Evolutionary conservation across 2,888 invertebrate genomes (phyloP).

Genomic region (Agrotis puta): DNA sequence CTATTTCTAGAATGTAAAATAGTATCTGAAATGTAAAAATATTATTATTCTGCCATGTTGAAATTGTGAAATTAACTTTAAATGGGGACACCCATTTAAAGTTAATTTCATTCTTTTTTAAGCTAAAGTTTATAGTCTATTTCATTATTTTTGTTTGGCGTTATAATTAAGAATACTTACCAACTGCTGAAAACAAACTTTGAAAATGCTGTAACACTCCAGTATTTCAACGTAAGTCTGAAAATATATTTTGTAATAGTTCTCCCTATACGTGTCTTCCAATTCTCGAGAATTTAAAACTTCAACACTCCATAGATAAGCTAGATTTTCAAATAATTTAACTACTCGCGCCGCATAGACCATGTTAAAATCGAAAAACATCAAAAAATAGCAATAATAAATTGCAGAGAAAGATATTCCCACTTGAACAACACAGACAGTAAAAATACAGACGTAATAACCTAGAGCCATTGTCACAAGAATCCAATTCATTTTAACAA

Average conservation of each 20-base stretch:
- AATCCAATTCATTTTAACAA: slow-evolving; percentile 41
- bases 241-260: slow-evolving; percentile 7
- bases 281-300: background rate
- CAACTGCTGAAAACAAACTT: slow-evolving; percentile 20
- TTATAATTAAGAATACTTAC: too few species aligned
- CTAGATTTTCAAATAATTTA: slow-evolving; percentile 11
- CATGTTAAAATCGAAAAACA: slow-evolving; percentile 30
- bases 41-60: too few species aligned
- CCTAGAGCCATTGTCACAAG: background rate
- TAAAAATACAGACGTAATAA: background rate
- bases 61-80: too few species aligned
- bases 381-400: background rate
- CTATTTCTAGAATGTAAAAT: slow-evolving; percentile 2
- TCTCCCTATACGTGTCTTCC: background rate
- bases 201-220: slow-evolving; percentile 32
- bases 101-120: too few species aligned
- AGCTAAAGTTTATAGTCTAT: too few species aligned
- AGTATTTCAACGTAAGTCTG: slow-evolving; percentile 36
- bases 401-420: background rate
- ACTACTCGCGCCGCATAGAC: slow-evolving; percentile 20
- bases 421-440: background rate
- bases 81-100: too few species aligned
- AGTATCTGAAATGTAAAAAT: slow-evolving; percentile 14
- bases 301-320: slow-evolving; percentile 19
- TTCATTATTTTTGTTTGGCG: too few species aligned